Evolutionary conservation across 1,140 invertebrate genomes (phyloP), one percentile per base, ranked within the genome.

Genomic region (Drosophila sproati): DNA sequence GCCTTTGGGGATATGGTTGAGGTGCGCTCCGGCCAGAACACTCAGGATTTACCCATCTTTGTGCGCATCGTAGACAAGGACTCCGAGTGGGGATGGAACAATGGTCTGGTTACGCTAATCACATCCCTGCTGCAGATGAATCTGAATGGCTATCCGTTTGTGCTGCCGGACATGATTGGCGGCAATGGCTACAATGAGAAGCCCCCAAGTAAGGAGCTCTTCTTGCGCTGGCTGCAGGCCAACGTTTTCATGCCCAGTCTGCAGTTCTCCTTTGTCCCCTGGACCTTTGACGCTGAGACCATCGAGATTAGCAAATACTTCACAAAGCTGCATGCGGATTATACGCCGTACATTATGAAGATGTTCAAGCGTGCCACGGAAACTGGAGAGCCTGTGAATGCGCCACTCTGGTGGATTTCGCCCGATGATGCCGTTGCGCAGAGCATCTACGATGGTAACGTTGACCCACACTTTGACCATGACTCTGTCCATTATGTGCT

Each of bases 361-460:
- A 93, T 94, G 43, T 96, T 96, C 89, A 91, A 94, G 61, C 92
- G 94, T 56, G 93, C 96, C 8, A 94, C 95, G 0, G 48, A 86
- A 2, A 93, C 93, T 3, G 97, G 97, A 60, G 93, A 94, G 6
- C 97, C 97, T 0, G 94, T 97, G 41, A 97, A 98, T 93, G 93
- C 96, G n/a, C 97, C 97, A 0, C 94, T 98, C n/a, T 98, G 98
- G 97, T 98, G 97, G 97, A 93, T 97, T 1, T 96, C 96, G 73
- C 97, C 97, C 0, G 93, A 91, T 0, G 95, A 97, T 78, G 62
- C 92, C 20, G 92, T 93, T 50, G 96, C 96, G 2, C 94, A 95
- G 20, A 94, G 92, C 29, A 94, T 96, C 50, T 95, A 95, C 79
- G 95, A 96, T 77, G 94, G 96, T 96, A 92, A 89, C 89, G 88